phyloP scores from a whole-genome alignment of 2,888 invertebrate species.

The Tetramorium bicarinatum region DNA sequence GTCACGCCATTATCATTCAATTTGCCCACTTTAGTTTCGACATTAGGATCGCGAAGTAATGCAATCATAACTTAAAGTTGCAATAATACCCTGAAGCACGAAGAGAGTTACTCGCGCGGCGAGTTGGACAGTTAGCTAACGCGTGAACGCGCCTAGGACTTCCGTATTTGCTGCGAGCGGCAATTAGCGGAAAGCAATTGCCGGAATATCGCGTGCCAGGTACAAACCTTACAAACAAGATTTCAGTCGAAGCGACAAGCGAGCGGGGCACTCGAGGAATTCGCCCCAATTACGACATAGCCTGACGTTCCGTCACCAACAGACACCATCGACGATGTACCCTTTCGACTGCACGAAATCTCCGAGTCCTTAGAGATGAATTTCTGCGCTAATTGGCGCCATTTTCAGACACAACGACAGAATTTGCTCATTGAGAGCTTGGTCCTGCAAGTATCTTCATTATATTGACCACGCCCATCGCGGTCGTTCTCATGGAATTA shows the following conservation, averaged over 20 bases:
- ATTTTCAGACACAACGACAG: slow-evolving; percentile 14
- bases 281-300: slow-evolving; percentile 70
- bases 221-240: slow-evolving; percentile 54
- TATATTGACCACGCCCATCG: neutral
- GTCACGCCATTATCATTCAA: neutral
- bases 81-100: neutral
- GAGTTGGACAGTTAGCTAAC: slow-evolving; percentile 14
- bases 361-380: slow-evolving; percentile 39
- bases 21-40: neutral
- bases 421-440: neutral
- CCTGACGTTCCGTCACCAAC: slow-evolving; percentile 69
- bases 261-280: slow-evolving; percentile 66
- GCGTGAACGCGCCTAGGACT: slow-evolving; percentile 1
- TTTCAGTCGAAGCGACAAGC: slow-evolving; percentile 62
- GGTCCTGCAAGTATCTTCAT: slow-evolving; percentile 1
- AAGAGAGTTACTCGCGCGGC: slow-evolving; percentile 2
- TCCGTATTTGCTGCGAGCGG: neutral
- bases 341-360: slow-evolving; percentile 44
- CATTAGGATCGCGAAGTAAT: neutral
- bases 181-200: slow-evolving; percentile 46
- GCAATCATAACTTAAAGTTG: neutral
- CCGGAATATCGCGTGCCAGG: slow-evolving; percentile 67
- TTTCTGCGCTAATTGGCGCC: slow-evolving; percentile 61
- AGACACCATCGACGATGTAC: slow-evolving; percentile 35
- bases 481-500: neutral